phyloP scores from a whole-genome alignment of 2,113 vertebrate genomes.

The Aplodontia rufa region DNA sequence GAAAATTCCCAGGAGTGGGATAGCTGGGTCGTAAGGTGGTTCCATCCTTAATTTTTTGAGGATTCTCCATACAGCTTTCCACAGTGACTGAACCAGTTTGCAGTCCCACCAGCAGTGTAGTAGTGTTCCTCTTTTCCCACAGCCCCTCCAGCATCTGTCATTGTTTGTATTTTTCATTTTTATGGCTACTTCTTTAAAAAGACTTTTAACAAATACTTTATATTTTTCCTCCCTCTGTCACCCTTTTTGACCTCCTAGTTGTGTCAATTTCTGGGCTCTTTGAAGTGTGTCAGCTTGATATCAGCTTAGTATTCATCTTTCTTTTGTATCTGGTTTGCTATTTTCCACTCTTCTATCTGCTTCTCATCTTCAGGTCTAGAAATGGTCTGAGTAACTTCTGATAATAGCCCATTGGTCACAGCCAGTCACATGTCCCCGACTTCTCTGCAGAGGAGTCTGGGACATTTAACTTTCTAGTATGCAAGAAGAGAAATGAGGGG shows the following conservation, averaged over 20 bases:
- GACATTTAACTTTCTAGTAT: not conserved
- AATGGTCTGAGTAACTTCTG: not conserved
- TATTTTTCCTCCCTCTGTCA: not conserved
- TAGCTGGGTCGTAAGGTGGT: too few species aligned
- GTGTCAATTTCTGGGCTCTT: not conserved
- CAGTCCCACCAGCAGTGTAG: too few species aligned
- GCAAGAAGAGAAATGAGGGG: not conserved
- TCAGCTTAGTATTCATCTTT: not conserved
- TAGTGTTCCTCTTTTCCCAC: too few species aligned
- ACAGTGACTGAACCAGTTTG: too few species aligned
- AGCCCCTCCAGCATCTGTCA: too few species aligned
- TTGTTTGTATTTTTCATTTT: too few species aligned
- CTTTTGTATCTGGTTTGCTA: not conserved
- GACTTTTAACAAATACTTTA: not conserved
- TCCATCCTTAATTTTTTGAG: too few species aligned
- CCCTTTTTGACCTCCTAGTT: not conserved
- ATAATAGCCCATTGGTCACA: not conserved
- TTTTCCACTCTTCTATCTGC: not conserved
- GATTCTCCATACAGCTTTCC: too few species aligned
- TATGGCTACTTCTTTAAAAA: constrained; percentile 45
- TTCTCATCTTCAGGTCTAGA: not conserved
- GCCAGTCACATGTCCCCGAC: not conserved
- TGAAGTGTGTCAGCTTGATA: not conserved
- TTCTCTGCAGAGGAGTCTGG: not conserved
- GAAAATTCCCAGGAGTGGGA: too few species aligned